A percentile compares a stretch with the other conserved stretches of the same genome.
These are phyloP conservation scores for Actinopyga echinites DNA, from an alignment of 53 echinoderm and acorn worm species.

Conservation along the genomic window DNA sequence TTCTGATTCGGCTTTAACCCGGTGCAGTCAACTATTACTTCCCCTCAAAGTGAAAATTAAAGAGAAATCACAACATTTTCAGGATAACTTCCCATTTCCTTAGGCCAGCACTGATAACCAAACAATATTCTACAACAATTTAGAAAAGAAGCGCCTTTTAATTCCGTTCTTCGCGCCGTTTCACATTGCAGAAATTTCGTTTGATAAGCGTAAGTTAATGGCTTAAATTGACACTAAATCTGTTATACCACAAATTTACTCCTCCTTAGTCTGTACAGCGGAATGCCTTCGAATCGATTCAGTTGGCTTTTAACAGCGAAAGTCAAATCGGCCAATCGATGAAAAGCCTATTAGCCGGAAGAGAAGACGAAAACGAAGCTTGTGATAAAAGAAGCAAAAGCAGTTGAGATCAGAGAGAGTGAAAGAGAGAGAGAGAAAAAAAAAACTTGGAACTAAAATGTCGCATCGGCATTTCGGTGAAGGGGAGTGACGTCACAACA, in stretches of 20 bases:
- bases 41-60: background rate
- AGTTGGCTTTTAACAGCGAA: conserved; percentile 37
- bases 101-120: conserved; percentile 14
- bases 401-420: background rate
- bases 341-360: conserved; percentile 35
- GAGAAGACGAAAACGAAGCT: conserved; percentile 5
- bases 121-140: conserved; percentile 33
- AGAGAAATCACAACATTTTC: conserved; percentile 10
- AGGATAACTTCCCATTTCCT: conserved; percentile 27
- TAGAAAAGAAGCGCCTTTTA: conserved; percentile 7
- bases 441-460: background rate
- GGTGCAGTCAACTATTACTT: conserved; percentile 20
- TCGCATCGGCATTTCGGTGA: too few relatives aligned
- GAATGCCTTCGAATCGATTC: conserved; percentile 33
- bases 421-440: too few relatives aligned
- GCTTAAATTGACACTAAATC: conserved; percentile 40
- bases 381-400: background rate
- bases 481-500: too few relatives aligned
- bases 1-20: background rate
- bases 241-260: conserved; percentile 27
- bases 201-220: conserved; percentile 40
- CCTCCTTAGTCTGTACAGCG: conserved; percentile 17
- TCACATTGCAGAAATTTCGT: conserved; percentile 26
- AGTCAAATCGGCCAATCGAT: conserved; percentile 34
- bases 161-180: conserved; percentile 14